Evolutionary conservation across 2,888 invertebrate genomes (phyloP).

Genomic region (Drosophila testacea): DNA sequence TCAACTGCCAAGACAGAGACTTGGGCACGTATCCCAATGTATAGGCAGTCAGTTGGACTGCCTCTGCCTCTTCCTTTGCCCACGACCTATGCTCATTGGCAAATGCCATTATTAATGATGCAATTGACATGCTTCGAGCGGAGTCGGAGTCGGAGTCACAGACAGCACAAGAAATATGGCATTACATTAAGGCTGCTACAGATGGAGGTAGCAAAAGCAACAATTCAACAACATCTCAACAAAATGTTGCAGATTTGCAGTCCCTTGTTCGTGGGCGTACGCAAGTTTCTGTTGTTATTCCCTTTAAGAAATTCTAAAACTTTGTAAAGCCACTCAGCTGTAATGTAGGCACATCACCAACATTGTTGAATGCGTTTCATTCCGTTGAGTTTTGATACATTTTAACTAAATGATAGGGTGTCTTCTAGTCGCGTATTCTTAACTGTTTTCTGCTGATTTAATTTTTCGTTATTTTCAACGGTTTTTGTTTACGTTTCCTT

Average conservation of each 20-base stretch:
- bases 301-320: neutral
- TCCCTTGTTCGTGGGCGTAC: neutral
- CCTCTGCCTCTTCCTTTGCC: neutral
- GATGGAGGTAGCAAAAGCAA: conserved; percentile 11
- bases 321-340: neutral
- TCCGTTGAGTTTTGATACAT: neutral
- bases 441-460: neutral
- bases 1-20: conserved; percentile 38
- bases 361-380: neutral
- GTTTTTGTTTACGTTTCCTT: conserved; percentile 1
- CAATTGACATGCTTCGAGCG: conserved; percentile 67
- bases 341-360: neutral
- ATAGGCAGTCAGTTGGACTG: conserved; percentile 19
- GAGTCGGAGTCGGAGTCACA: conserved; percentile 21
- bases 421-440: neutral
- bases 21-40: conserved; percentile 48
- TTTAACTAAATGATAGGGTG: neutral
- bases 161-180: conserved; percentile 50
- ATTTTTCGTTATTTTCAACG: conserved; percentile 1
- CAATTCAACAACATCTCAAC: conserved; percentile 34
- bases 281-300: neutral
- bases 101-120: conserved; percentile 74
- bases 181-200: conserved; percentile 23
- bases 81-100: conserved; percentile 24
- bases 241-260: conserved; percentile 38